Base-by-base conservation (phyloP, 2,888 invertebrate genomes). In the Dicranocentrus wangi region DNA sequence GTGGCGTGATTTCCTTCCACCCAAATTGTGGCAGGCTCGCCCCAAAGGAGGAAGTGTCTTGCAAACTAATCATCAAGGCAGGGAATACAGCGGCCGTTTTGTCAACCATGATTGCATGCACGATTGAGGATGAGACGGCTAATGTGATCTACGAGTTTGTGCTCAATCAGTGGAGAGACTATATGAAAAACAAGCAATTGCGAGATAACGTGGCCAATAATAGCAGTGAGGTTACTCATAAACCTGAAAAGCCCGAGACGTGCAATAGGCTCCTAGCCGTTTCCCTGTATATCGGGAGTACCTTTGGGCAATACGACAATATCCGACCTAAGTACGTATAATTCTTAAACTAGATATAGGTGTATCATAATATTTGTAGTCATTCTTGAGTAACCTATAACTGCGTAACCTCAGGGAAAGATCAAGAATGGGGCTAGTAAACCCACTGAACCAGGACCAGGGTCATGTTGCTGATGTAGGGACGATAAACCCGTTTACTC, bases 1-100 rank as follows among this genome's bases (percentile, higher is more conserved):
- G 83, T n/a, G 83, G 84, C 1, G 68, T 63, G n/a, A 86, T 86
- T 21, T 80, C 77, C 10, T 86, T 85, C 75, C 71, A 79, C 5
- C 86, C 86, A 0, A 78, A 83, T 17, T 75, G 73, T 65, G 85
- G 85, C 17, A 42, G 76, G n/a, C 39, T 86, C 19, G 65, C 73
- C n/a, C 85, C 85, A 13, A 77, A 72, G 42, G 82, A 77, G 55
- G 78, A 77, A 72, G 55, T 68, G 0, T 55, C 82, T 0, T 77
- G 80, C 15, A 82, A 80, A 71, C 68, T 86, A 7, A 60, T 77
- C 15, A 66, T 85, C 1, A 43, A 79, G 58, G 85, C 84, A n/a
- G 86, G 86, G 7, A 75, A 79, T 27, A 83, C 82, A 10, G 17
- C 82, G n/a, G 70, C 81, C 25, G 79, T 78, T 17, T 58, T 84